Conservation (phyloP, 2,113 vertebrate genomes). For the Verasper variegatus region DNA sequence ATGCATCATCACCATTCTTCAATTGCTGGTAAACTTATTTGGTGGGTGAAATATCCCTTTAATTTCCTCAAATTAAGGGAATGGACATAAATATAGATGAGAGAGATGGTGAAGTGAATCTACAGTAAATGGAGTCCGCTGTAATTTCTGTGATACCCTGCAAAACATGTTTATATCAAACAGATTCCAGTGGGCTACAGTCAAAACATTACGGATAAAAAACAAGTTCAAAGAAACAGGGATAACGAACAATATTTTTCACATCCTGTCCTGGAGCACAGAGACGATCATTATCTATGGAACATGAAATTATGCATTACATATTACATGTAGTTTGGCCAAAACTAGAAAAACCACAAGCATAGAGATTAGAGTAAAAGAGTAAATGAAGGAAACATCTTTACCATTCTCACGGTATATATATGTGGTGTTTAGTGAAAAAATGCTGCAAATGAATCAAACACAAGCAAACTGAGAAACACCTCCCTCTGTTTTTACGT, state of each 20-base stretch:
- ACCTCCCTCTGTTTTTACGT: not conserved
- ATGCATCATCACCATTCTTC: not conserved
- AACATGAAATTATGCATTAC: not conserved
- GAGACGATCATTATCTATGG: not conserved
- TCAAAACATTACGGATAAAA: conserved; percentile 8
- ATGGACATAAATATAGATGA: conserved; percentile 43
- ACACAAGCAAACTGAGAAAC: not conserved
- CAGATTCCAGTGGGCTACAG: conserved; percentile 33
- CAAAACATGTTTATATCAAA: conserved; percentile 43
- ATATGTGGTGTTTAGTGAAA: not conserved
- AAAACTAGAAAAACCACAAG: not conserved
- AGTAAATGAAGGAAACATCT: not conserved
- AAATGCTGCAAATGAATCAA: not conserved
- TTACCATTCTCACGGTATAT: not conserved
- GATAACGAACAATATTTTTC: conserved; percentile 41
- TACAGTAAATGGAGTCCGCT: not conserved
- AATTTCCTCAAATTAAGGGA: conserved; percentile 48
- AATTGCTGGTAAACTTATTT: not conserved
- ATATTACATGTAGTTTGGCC: not conserved
- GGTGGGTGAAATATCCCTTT: conserved; percentile 63
- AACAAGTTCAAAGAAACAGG: not conserved
- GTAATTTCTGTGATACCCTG: conserved; percentile 32
- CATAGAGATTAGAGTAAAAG: not conserved
- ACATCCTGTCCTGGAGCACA: conserved; percentile 41
- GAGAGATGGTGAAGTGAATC: conserved; percentile 12